Conservation (phyloP, 92 coral and sea anemone genomes). For the Actinostola sp. region DNA sequence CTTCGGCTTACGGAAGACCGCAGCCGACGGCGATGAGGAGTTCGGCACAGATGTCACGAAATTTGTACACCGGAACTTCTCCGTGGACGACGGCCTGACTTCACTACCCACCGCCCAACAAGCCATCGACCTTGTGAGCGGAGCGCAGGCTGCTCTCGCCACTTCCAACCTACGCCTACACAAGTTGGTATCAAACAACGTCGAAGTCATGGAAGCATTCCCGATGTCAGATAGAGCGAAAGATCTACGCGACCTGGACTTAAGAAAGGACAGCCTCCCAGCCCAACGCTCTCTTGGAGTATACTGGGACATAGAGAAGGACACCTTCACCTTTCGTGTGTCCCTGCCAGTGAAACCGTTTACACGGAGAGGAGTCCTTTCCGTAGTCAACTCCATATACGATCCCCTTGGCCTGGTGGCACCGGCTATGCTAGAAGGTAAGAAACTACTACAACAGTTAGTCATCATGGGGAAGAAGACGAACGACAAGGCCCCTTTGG, state of each 20-base stretch:
- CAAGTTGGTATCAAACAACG: slow-evolving; percentile 32
- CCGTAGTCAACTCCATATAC: slow-evolving; percentile 23
- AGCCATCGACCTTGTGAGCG: slow-evolving; percentile 6
- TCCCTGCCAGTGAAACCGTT: slow-evolving; percentile 18
- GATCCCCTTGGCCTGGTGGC: slow-evolving; percentile 34
- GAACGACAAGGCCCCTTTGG: too few relatives aligned
- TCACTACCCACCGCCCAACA: slow-evolving; percentile 35
- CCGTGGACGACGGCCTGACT: slow-evolving; percentile 46
- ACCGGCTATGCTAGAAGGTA: slow-evolving; percentile 1
- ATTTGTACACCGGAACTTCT: slow-evolving; percentile 31
- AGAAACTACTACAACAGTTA: not conserved
- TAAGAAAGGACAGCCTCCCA: slow-evolving; percentile 48
- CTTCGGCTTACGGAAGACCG: slow-evolving; percentile 56
- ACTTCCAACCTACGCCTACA: slow-evolving; percentile 42
- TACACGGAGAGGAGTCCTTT: slow-evolving; percentile 32
- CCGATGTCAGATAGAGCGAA: slow-evolving; percentile 47
- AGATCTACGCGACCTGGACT: slow-evolving; percentile 45
- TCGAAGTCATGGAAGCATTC: slow-evolving; percentile 38
- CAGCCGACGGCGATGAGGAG: slow-evolving; percentile 36
- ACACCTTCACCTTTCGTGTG: slow-evolving; percentile 19
- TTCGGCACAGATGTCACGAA: slow-evolving; percentile 10
- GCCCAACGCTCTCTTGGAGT: slow-evolving; percentile 62
- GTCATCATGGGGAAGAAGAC: too few relatives aligned
- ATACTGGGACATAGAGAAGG: slow-evolving; percentile 42
- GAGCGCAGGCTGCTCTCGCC: slow-evolving; percentile 23